A percentile compares a stretch with the other conserved stretches of the same genome.
Evolutionary conservation across 2,113 vertebrate genomes (phyloP).

Genomic region (Typhlomys cinereus): DNA sequence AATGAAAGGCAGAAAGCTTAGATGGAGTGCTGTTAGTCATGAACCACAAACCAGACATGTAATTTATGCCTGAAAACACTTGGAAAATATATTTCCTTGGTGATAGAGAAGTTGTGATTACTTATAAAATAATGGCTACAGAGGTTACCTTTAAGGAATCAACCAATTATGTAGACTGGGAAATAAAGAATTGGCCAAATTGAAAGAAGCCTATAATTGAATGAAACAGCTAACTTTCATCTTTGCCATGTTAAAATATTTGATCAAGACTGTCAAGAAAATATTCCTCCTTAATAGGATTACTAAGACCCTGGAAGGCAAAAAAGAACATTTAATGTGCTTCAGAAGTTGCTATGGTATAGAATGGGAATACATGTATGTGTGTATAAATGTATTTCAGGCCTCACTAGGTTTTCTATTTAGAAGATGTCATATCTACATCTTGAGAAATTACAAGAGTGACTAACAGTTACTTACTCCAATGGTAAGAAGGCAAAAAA

Average conservation of each 20-base stretch:
- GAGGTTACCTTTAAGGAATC: slow-evolving; percentile 75
- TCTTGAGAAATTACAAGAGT: slow-evolving; percentile 35
- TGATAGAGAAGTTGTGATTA: slow-evolving; percentile 73
- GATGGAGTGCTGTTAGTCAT: slow-evolving; percentile 73
- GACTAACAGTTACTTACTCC: neutral
- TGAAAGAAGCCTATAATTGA: slow-evolving; percentile 75
- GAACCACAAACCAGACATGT: slow-evolving; percentile 77
- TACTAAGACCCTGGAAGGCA: slow-evolving; percentile 36
- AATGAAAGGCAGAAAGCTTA: slow-evolving; percentile 67
- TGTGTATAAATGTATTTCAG: neutral
- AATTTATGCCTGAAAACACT: slow-evolving; percentile 80
- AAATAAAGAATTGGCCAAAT: slow-evolving; percentile 71
- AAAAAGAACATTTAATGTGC: slow-evolving; percentile 42
- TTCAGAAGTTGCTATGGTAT: slow-evolving; percentile 31
- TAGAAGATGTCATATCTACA: neutral
- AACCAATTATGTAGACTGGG: slow-evolving; percentile 69
- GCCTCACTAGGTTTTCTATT: slow-evolving; percentile 36
- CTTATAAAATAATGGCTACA: slow-evolving; percentile 70
- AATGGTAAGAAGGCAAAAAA: neutral
- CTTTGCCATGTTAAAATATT: slow-evolving; percentile 63
- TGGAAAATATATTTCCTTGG: slow-evolving; percentile 78
- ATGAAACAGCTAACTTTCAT: slow-evolving; percentile 71
- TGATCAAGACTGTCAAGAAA: slow-evolving; percentile 26
- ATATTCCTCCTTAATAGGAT: neutral
- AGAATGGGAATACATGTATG: slow-evolving; percentile 1